Conservation (phyloP, 2,113 vertebrate genomes). For the Phodopus roborovskii region DNA sequence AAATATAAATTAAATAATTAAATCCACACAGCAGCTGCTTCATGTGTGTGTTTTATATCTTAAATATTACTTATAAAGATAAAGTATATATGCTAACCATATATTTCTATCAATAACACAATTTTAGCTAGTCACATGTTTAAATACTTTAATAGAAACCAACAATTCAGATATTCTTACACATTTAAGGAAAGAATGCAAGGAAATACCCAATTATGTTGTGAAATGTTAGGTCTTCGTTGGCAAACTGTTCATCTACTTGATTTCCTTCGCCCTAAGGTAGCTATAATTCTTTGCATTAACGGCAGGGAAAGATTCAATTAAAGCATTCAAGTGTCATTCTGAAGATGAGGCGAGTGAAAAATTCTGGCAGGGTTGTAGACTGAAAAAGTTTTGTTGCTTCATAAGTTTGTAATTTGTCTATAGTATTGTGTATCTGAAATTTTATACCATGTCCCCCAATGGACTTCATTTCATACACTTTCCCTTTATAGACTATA, state of each 20-base stretch:
- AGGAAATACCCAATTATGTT: neutral
- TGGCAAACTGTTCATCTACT: neutral
- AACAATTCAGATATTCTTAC: neutral
- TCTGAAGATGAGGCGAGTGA: neutral
- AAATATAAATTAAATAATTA: neutral
- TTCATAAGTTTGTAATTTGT: neutral
- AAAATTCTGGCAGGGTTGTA: neutral
- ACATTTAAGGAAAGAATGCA: neutral
- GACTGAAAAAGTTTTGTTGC: neutral
- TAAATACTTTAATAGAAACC: constrained; percentile 18
- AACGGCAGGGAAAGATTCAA: neutral
- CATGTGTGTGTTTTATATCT: neutral
- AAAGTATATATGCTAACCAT: neutral
- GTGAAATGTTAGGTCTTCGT: neutral
- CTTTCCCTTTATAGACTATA: neutral
- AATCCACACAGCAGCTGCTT: neutral
- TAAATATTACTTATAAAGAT: neutral
- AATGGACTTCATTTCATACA: neutral
- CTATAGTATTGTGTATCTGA: neutral
- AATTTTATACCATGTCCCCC: neutral
- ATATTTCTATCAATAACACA: neutral
- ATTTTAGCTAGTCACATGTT: neutral
- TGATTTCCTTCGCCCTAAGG: neutral
- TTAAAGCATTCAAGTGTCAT: neutral
- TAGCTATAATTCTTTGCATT: neutral